These are phyloP conservation scores for Hydrotaea cyrtoneurina DNA, from an alignment of 2,888 invertebrate genomes.

Conservation along the genomic window DNA sequence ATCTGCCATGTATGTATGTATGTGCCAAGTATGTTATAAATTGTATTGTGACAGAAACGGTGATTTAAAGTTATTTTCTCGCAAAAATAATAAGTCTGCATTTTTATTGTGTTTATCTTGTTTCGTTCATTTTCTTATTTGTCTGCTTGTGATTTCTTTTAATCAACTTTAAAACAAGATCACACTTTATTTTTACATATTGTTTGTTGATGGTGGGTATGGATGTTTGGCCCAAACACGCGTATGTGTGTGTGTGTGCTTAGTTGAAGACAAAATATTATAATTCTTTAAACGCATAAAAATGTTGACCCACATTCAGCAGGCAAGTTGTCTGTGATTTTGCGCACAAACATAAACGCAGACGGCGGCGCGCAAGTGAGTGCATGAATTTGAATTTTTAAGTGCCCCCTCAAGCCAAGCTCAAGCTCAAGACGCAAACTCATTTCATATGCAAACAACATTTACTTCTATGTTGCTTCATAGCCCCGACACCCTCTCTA, in stretches of 20 bases:
- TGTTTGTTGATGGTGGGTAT: not conserved
- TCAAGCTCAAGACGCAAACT: conserved; percentile 34
- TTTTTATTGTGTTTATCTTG: not conserved
- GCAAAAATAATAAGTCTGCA: not conserved
- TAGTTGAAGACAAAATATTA: not conserved
- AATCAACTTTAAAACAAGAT: not conserved
- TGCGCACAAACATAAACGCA: conserved; percentile 19
- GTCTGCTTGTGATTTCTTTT: not conserved
- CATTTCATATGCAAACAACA: conserved; percentile 68
- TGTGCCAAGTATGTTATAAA: not conserved
- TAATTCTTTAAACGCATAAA: conserved; percentile 61
- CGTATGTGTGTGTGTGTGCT: not conserved
- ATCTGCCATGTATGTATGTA: not conserved
- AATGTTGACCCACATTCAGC: conserved; percentile 62
- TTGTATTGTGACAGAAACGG: not conserved
- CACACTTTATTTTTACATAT: not conserved
- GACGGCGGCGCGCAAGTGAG: conserved; percentile 3
- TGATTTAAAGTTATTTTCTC: not conserved
- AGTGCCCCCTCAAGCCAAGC: conserved; percentile 24
- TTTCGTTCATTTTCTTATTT: not conserved
- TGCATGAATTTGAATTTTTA: conserved; percentile 55
- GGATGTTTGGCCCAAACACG: no score
- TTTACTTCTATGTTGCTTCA: conserved; percentile 56
- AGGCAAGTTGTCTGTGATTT: conserved; percentile 48
- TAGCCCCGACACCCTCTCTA: not conserved